Evolutionary conservation across 1,140 invertebrate species (phyloP), one percentile per base, ranked within the genome.

Genomic region (Tenebrio molitor): DNA sequence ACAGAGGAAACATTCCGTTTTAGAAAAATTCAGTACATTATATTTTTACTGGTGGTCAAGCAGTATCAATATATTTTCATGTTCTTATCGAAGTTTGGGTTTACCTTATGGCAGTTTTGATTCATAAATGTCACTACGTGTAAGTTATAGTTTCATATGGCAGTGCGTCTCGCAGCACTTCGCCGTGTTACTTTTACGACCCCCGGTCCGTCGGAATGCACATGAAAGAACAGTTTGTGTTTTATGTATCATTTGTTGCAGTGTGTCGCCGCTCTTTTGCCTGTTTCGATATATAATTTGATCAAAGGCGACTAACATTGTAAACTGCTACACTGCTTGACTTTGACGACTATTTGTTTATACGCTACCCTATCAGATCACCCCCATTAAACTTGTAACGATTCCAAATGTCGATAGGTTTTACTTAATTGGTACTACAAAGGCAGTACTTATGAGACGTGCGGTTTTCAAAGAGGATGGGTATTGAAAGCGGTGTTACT

Each of bases 121-220:
- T 58, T 63, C 73, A 75, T 75, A 75, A 75, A 75, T 72, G 73
- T 75, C 73, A 75, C 73, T 65, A 34, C 23, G 41, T 34, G 42
- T 72, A 75, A 75, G 41, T 72, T 75, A 72, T 75, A 44, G 69
- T 72, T 75, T 75, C 73, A 71, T 72, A 66, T 75, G 73, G 58
- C 66, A 36, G 17, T 58, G 39, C 39, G 53, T 46, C 58, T 62
- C 39, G 62, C 36, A 50, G 36, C 73, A 71, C 67, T 66, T 75
- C 65, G 42, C 66, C 44, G 33, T 58, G 39, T 42, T 46, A 46
- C 41, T 62, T 41, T 39, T 64, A 50, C 69, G 66, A 71, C 53
- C 65, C 36, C 39, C 46, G 64, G 41, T 50, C 44, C 46, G 46
- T 42, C 53, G 68, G 46, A 58, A 58, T 41, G 68, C 44, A 72